Evolutionary conservation across 2,888 invertebrate genomes (phyloP).

Genomic region (Homarus gammarus): DNA sequence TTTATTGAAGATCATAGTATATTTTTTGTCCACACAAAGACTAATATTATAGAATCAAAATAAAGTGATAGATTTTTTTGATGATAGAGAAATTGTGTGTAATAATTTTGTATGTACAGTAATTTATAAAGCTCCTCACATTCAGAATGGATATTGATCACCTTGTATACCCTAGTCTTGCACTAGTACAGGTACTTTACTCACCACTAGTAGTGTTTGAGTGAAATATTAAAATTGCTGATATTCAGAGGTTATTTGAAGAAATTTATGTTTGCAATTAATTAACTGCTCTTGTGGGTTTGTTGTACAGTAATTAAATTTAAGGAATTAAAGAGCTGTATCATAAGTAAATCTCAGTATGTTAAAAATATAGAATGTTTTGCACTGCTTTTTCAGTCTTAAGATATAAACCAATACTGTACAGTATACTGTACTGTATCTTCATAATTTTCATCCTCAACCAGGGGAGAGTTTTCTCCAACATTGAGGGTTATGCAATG

Average conservation of each 20-base stretch:
- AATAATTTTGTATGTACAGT: not conserved
- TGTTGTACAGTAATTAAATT: no score
- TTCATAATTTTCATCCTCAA: not conserved
- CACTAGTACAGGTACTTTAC: not conserved
- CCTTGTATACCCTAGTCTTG: not conserved
- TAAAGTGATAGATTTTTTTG: constrained; percentile 28
- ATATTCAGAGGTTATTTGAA: not conserved
- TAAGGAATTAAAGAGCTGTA: no score
- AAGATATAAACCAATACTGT: not conserved
- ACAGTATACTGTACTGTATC: not conserved
- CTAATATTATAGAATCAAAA: constrained; percentile 31
- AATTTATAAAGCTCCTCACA: constrained; percentile 8
- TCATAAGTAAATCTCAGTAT: no score
- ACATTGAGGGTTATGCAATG: not conserved
- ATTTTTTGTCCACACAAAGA: constrained; percentile 13
- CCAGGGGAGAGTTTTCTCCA: not conserved
- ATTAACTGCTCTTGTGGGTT: not conserved
- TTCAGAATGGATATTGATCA: constrained; percentile 9
- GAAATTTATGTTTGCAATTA: not conserved
- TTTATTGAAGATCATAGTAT: not conserved
- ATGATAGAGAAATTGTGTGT: not conserved
- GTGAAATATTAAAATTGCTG: not conserved
- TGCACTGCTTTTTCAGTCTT: not conserved
- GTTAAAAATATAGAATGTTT: not conserved
- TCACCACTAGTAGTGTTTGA: not conserved